phyloP scores from a whole-genome alignment of 2,797 vertebrate genomes.

The Caiman crocodilus region DNA sequence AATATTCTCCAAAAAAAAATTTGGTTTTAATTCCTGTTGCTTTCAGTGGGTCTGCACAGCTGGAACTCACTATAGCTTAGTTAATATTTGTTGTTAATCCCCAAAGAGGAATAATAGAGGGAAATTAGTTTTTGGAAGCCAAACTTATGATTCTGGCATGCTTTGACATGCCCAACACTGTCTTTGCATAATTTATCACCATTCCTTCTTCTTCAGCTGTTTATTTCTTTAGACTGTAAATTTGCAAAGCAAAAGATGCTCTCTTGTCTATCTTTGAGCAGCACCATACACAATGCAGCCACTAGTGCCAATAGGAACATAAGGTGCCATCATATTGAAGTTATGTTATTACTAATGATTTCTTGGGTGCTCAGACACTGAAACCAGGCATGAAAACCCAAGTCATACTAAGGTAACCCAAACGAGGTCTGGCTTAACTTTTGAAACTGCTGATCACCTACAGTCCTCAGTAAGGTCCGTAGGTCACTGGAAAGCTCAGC shows the following conservation, averaged over 20 bases:
- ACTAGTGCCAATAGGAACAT: not conserved
- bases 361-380: not conserved
- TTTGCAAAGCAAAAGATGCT: not conserved
- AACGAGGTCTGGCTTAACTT: not conserved
- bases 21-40: too few species aligned
- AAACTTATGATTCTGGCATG: not conserved
- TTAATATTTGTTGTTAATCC: too few species aligned
- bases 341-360: not conserved
- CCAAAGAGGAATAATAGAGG: too few species aligned
- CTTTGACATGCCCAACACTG: not conserved
- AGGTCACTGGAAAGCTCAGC: not conserved
- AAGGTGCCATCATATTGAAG: not conserved
- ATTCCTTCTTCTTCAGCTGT: not conserved
- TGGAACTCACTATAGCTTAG: too few species aligned
- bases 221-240: not conserved
- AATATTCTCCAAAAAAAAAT: too few species aligned
- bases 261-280: not conserved
- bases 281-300: not conserved
- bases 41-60: too few species aligned
- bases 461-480: not conserved
- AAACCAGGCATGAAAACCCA: not conserved
- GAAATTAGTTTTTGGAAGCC: not conserved
- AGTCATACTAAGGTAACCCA: not conserved
- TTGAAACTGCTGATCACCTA: not conserved
- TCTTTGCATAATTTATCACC: not conserved